Base-by-base conservation (phyloP, 2,888 invertebrate species). In the Drosophila nr. medialis region DNA sequence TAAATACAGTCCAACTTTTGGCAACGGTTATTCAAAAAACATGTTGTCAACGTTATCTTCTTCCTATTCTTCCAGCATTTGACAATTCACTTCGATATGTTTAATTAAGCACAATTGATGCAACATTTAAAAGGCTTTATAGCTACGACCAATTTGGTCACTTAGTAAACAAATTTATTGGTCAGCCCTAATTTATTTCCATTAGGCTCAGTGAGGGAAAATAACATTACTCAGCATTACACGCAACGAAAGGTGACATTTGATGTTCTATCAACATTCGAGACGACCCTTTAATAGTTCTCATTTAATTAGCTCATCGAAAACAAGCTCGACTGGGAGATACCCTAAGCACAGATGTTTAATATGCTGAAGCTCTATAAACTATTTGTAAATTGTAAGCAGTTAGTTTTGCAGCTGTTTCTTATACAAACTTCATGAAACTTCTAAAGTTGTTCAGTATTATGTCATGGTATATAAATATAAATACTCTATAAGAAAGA, bases 151-250 rank as follows among this genome's bases (percentile, higher is more conserved):
- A 66, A 72, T 66, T 67, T 55, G 34, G 18, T 51, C 34, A 42
- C 60, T 66, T 56, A 61, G 40, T 51, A 15, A n/a, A 13, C 34
- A 40, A 38, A 49, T 53, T 53, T 61, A 21, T 54, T 15, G 50
- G 21, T 34, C 65, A 38, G 24, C 21, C 30, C 24, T 40, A 67
- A 64, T 76, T 55, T 48, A 58, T 68, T 4, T 60, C 53, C 27
- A 54, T 58, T 56, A 18, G 21, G 24, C 3, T 40, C 18, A 53
- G 32, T 8, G 61, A 24, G 50, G 49, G 50, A 40, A 55, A 64
- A 66, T 42, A 42, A 56, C 68, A 77, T 70, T 76, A 62, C 68
- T 60, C 59, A 69, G 38, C 75, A 75, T 80, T 86, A 68, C 80
- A 85, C 80, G 72, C 88, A 78, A 85, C 62, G 53, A 61, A 58